These are phyloP conservation scores for Takifugu flavidus DNA, from an alignment of 2,113 vertebrate species.

Conservation along the genomic window DNA sequence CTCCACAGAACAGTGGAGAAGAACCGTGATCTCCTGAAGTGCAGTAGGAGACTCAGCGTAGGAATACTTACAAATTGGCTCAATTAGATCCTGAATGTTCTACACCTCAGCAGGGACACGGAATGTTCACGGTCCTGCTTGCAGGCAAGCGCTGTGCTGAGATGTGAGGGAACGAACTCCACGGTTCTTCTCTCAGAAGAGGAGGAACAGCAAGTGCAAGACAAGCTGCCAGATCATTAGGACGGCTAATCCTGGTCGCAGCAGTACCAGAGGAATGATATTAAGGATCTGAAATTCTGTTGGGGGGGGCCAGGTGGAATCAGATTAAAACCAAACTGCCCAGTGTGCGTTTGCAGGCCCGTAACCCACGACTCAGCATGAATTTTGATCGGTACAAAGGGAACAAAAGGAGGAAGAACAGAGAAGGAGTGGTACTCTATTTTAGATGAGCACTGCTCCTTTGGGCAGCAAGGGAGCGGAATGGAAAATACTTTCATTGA, in stretches of 20 bases:
- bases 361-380: slow-evolving; percentile 74
- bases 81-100: slow-evolving; percentile 54
- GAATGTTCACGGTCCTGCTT: slow-evolving; percentile 37
- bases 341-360: slow-evolving; percentile 69
- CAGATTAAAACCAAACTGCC: slow-evolving; percentile 78
- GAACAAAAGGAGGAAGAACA: slow-evolving; percentile 71
- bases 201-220: slow-evolving; percentile 31
- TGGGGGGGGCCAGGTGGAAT: slow-evolving; percentile 71
- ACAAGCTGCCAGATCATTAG: slow-evolving; percentile 71
- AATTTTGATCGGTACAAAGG: slow-evolving; percentile 75
- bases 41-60: slow-evolving; percentile 32
- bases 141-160: slow-evolving; percentile 38
- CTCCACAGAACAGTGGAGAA: slow-evolving; percentile 28
- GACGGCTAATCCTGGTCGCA: slow-evolving; percentile 71
- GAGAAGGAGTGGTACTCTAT: slow-evolving; percentile 59
- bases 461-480: slow-evolving; percentile 64
- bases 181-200: slow-evolving; percentile 42
- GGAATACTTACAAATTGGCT: slow-evolving; percentile 60
- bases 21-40: slow-evolving; percentile 23
- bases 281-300: slow-evolving; percentile 76
- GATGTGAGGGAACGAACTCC: slow-evolving; percentile 31
- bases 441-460: slow-evolving; percentile 56
- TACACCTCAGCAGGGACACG: slow-evolving; percentile 24
- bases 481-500: slow-evolving; percentile 63
- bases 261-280: slow-evolving; percentile 71